phyloP scores from a whole-genome alignment of 1,140 invertebrate species.

The Drosophila prosaltans region DNA sequence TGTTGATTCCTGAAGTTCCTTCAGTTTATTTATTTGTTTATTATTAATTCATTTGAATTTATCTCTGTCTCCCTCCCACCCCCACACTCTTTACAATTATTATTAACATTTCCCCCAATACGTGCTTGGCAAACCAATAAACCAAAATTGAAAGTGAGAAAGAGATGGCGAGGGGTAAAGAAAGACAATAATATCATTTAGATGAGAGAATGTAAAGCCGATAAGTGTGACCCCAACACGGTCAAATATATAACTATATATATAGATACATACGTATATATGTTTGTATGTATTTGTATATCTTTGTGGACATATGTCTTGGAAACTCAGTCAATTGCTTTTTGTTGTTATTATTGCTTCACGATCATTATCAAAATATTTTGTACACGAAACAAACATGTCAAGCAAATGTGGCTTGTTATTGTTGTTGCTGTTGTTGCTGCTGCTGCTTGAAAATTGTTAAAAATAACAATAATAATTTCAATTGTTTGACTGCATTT shows the following conservation, averaged over 20 bases:
- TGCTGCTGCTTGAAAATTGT: slow-evolving; percentile 57
- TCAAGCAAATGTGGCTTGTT: slow-evolving; percentile 68
- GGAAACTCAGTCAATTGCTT: slow-evolving; percentile 57
- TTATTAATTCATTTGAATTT: slow-evolving; percentile 54
- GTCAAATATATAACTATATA: not conserved
- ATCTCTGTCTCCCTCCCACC: not conserved
- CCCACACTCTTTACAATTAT: slow-evolving; percentile 45
- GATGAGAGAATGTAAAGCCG: slow-evolving; percentile 59
- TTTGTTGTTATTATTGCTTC: slow-evolving; percentile 58
- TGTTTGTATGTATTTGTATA: not conserved
- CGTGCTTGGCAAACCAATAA: slow-evolving; percentile 55
- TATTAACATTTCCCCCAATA: slow-evolving; percentile 64
- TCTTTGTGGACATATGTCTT: slow-evolving; percentile 26
- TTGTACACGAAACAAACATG: slow-evolving; percentile 77
- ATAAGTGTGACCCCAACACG: slow-evolving; percentile 55
- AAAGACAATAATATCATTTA: slow-evolving; percentile 68
- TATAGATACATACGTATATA: slow-evolving; percentile 3
- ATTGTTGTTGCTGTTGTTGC: slow-evolving; percentile 13
- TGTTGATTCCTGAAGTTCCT: slow-evolving; percentile 45
- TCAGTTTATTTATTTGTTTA: slow-evolving; percentile 45
- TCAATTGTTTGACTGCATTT: slow-evolving; percentile 70
- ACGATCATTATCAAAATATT: slow-evolving; percentile 76
- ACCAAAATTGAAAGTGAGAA: slow-evolving; percentile 25
- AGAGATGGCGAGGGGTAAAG: slow-evolving; percentile 2
- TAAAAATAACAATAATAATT: slow-evolving; percentile 72